Base-by-base conservation (phyloP, 37 sponge, comb jelly and placozoan genomes). In the Eunapius fragilis region DNA sequence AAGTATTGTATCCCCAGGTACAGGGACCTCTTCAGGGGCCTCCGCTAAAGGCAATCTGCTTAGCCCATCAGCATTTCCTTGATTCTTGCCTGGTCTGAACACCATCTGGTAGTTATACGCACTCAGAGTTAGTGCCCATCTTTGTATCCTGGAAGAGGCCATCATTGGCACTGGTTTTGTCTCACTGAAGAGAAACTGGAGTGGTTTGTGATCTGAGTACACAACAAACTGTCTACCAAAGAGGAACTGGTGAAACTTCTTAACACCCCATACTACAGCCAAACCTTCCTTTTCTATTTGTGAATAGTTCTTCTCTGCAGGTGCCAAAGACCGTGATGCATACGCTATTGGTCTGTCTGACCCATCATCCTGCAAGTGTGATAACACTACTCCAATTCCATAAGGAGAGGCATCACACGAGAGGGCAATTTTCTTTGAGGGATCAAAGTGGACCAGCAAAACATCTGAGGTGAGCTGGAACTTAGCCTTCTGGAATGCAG, bases 61-160 rank as follows among this genome's bases (percentile, higher is more conserved):
- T 31, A 83, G 71, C 19, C 77, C 84, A 79, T 91, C 92, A 33
- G 92, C 87, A 76, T 92, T 92, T 25, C 70, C 70, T 69, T 91
- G 91, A 30, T 79, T 41, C 25, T 26, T 22, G 7, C 85, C 84
- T 17, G 37, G n/a, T 69, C 77, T 37, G 74, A 79, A 92, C 22
- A 75, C 68, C 26, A 92, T 92, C 23, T 78, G 67, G 67, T 92
- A 92, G 31, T 45, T 9, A 37, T 87, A 84, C 31, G 81, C 69
- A 92, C n/a, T n/a, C n/a, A n/a, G n/a, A n/a, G n/a, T n/a, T n/a
- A n/a, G n/a, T 14, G 92, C 92, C 84, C 84, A 92, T 11, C 92
- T 30, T 72, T 83, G 88, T 25, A 92, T 45, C 33, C 86, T 28
- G 2, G 87, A 77, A n/a, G 88, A 73, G 6, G 84, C 87, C 45